A percentile compares a stretch with the other conserved stretches of the same genome.
Conservation (phyloP, 2,113 vertebrate species). For the Paratilapia polleni region DNA sequence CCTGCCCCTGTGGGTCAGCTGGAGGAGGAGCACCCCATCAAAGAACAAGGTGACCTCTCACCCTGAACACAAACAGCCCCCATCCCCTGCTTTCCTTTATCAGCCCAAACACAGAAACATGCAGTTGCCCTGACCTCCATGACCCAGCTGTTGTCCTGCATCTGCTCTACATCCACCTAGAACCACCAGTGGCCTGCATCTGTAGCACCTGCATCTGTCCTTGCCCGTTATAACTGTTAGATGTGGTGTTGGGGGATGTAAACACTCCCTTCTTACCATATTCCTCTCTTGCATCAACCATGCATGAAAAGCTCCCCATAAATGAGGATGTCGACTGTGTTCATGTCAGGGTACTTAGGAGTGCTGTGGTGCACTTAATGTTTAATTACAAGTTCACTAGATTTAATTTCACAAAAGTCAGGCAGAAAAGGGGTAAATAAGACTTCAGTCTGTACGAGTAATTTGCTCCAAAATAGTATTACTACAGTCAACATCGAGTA, state of each 20-base stretch:
- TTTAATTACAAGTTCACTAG: constrained; percentile 32
- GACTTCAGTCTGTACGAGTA: neutral
- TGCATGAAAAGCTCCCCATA: constrained; percentile 15
- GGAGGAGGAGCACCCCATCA: constrained; percentile 72
- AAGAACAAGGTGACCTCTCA: constrained; percentile 80
- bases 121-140: constrained; percentile 22
- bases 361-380: constrained; percentile 7
- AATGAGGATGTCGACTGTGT: constrained; percentile 12
- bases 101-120: constrained; percentile 6
- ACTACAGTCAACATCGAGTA: neutral
- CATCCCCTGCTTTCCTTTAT: constrained; percentile 10
- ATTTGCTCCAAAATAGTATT: constrained; percentile 7
- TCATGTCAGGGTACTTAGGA: constrained; percentile 19
- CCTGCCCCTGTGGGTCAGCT: constrained; percentile 80
- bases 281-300: neutral
- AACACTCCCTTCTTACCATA: neutral
- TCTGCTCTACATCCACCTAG: constrained; percentile 39
- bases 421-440: constrained; percentile 19
- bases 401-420: neutral
- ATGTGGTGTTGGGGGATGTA: neutral
- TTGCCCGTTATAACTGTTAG: constrained; percentile 4
- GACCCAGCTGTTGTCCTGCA: constrained; percentile 55
- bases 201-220: constrained; percentile 24
- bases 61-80: constrained; percentile 37
- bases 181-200: neutral